These are phyloP conservation scores for Pluvialis apricaria DNA, from an alignment of 2,113 vertebrate species.

Conservation along the genomic window DNA sequence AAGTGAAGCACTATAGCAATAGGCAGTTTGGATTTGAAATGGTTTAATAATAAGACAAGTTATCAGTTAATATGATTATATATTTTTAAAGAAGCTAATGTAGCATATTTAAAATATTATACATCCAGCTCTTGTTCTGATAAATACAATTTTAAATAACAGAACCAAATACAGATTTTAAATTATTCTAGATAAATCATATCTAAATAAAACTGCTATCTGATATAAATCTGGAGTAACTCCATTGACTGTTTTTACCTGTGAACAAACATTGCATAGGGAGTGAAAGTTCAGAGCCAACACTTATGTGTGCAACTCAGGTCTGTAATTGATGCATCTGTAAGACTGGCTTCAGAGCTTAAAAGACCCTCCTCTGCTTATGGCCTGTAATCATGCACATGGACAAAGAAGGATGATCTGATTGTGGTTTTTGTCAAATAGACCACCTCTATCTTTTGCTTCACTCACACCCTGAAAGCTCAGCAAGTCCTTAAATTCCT, in stretches of 20 bases:
- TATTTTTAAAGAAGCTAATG: not conserved
- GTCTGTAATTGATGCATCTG: not conserved
- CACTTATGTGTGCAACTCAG: not conserved
- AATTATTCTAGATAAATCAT: not conserved
- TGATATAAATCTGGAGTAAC: not conserved
- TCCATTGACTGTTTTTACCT: not conserved
- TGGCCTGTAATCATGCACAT: not conserved
- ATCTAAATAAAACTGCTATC: not conserved
- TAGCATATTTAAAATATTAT: not conserved
- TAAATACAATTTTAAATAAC: not conserved
- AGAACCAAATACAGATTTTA: not conserved
- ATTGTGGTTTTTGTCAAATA: not conserved
- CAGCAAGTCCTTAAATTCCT: conserved; percentile 8
- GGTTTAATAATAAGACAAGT: not conserved
- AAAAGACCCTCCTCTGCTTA: not conserved
- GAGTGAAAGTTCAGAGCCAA: not conserved
- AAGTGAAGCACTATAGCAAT: not conserved
- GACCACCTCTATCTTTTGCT: not conserved
- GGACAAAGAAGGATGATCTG: not conserved
- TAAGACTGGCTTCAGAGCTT: not conserved
- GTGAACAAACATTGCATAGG: not conserved
- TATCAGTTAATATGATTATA: not conserved
- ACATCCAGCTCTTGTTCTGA: not conserved
- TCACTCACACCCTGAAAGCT: not conserved
- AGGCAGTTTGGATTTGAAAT: not conserved